These are phyloP conservation scores for Sisor rabdophorus DNA, from an alignment of 2,113 vertebrate species.

Conservation along the genomic window DNA sequence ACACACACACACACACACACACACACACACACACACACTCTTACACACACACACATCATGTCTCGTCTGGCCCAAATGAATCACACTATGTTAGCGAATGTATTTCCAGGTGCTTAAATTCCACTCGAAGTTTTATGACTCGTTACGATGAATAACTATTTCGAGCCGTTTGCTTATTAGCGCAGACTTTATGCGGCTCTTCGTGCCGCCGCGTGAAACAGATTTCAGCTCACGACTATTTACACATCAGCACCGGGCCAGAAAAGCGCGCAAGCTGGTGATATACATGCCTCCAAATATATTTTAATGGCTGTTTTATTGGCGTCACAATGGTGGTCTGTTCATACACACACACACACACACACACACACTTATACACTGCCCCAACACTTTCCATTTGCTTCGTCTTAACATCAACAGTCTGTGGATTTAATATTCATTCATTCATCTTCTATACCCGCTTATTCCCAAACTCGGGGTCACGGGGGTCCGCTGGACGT, in stretches of 20 bases:
- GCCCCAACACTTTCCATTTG: not conserved
- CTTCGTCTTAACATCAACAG: not conserved
- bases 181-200: not conserved
- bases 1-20: not conserved
- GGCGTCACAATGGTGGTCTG: conserved; percentile 27
- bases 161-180: conserved; percentile 6
- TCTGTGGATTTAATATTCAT: not conserved
- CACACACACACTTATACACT: conserved; percentile 8
- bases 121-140: conserved; percentile 4
- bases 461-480: too few species aligned
- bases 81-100: conserved; percentile 1
- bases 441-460: not conserved
- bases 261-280: not conserved
- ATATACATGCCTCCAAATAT: conserved; percentile 14
- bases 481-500: too few species aligned
- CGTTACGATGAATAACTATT: conserved; percentile 15
- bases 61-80: conserved; percentile 19
- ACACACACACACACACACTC: too few species aligned
- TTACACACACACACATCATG: not conserved
- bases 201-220: not conserved
- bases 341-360: not conserved
- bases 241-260: conserved; percentile 16
- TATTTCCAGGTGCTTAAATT: conserved; percentile 18
- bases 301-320: conserved; percentile 19
- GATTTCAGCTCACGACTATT: conserved; percentile 7